These are phyloP conservation scores for Scyliorhinus canicula DNA, from an alignment of 2,797 vertebrate genomes.

Conservation along the genomic window DNA sequence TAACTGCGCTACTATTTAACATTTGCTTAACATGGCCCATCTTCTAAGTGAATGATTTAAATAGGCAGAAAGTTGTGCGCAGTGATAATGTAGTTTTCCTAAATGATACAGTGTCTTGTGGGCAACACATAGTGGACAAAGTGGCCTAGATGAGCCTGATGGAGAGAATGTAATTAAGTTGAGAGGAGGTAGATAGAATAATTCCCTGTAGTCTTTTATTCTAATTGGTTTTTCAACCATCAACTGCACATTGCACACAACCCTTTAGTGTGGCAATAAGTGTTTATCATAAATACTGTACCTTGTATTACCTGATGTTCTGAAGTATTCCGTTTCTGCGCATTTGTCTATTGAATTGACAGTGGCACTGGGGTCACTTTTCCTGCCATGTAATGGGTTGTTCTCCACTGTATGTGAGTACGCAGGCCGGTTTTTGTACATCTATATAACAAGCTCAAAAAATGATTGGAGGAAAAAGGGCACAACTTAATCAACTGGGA, in stretches of 20 bases:
- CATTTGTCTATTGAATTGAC: background rate
- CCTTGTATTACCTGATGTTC: too few relatives aligned
- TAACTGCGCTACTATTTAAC: background rate
- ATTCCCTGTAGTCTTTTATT: background rate
- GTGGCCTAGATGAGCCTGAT: background rate
- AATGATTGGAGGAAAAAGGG: background rate
- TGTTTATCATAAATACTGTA: background rate
- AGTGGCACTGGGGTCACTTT: background rate
- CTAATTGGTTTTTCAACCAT: background rate
- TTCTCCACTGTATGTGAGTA: background rate
- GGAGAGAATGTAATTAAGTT: background rate
- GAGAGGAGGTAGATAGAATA: background rate
- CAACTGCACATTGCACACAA: background rate
- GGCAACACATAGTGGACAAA: background rate
- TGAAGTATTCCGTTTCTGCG: background rate
- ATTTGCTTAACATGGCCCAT: too few relatives aligned
- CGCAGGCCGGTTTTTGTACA: background rate
- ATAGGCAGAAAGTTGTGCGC: background rate
- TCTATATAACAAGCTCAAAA: background rate
- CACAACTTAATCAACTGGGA: too few relatives aligned
- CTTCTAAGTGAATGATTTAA: background rate
- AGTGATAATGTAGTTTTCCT: background rate
- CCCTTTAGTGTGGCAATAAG: background rate
- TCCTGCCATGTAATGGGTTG: background rate
- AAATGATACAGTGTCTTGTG: background rate